Conservation (phyloP, 92 coral and sea anemone genomes). For the Diadumene lineata region DNA sequence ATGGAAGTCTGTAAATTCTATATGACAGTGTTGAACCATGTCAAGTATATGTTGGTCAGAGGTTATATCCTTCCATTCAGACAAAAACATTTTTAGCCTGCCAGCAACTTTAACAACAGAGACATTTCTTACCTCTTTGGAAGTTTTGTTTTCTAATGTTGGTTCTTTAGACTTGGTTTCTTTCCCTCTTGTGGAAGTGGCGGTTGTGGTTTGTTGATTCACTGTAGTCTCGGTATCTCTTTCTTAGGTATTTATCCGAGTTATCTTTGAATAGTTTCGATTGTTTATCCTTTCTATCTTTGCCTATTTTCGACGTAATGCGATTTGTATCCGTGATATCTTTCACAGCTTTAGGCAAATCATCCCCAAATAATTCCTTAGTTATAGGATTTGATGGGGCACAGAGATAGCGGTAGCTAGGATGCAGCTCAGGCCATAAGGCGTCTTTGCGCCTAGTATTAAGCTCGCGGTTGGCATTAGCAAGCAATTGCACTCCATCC, state of each 20-base stretch:
- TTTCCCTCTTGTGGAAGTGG: too few species aligned
- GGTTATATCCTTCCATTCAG: too few species aligned
- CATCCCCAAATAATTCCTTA: constrained; percentile 23
- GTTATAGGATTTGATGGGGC: constrained; percentile 14
- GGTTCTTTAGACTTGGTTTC: too few species aligned
- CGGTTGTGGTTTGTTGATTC: too few species aligned
- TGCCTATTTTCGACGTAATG: not conserved
- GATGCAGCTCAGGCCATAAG: constrained; percentile 25
- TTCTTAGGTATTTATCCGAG: not conserved
- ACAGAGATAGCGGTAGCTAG: constrained; percentile 32
- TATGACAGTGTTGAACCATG: too few species aligned
- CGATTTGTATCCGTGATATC: constrained; percentile 11
- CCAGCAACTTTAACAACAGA: too few species aligned
- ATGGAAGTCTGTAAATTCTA: too few species aligned
- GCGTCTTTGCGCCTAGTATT: constrained; percentile 22
- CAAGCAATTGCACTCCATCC: constrained; percentile 33
- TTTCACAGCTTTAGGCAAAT: constrained; percentile 14
- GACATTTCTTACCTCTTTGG: too few species aligned
- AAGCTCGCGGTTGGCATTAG: constrained; percentile 40
- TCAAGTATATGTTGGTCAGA: too few species aligned
- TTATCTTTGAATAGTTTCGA: not conserved
- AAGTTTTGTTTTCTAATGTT: too few species aligned
- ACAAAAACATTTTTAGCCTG: too few species aligned
- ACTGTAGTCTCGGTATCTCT: not conserved
- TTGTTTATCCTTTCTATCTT: not conserved